phyloP scores from a whole-genome alignment of 2,888 invertebrate species.

The Acleris sparsana region DNA sequence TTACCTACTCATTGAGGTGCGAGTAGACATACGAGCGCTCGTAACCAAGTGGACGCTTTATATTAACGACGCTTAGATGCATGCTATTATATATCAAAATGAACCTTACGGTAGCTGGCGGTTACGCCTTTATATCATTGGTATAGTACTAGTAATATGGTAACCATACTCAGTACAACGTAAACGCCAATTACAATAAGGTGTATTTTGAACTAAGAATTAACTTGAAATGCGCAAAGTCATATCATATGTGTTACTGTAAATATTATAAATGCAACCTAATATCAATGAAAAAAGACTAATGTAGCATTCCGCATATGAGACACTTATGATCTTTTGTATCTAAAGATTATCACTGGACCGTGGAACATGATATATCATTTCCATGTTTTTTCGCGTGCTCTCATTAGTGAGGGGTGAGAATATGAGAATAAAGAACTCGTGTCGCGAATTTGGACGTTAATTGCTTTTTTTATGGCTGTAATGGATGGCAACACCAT shows the following conservation, averaged over 20 bases:
- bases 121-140: too few relatives aligned
- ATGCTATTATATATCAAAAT: background rate
- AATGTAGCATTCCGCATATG: background rate
- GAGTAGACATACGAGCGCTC: conserved; percentile 11
- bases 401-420: conserved; percentile 9
- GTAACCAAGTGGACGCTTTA: conserved; percentile 10
- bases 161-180: too few relatives aligned
- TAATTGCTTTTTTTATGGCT: conserved; percentile 12
- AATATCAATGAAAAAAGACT: background rate
- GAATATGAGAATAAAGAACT: conserved; percentile 7
- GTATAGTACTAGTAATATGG: too few relatives aligned
- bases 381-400: conserved; percentile 4
- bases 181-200: too few relatives aligned
- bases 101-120: too few relatives aligned
- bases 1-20: conserved; percentile 11
- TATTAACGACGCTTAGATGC: conserved; percentile 3
- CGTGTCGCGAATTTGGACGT: conserved; percentile 5
- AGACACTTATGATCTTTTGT: background rate
- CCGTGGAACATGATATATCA: conserved; percentile 11
- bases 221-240: background rate
- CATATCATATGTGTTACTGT: background rate
- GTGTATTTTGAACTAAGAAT: too few relatives aligned
- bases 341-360: background rate
- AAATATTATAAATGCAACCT: background rate
- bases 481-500: background rate